Base-by-base conservation (phyloP, 2,113 vertebrate species). In the Cisticola juncidis region DNA sequence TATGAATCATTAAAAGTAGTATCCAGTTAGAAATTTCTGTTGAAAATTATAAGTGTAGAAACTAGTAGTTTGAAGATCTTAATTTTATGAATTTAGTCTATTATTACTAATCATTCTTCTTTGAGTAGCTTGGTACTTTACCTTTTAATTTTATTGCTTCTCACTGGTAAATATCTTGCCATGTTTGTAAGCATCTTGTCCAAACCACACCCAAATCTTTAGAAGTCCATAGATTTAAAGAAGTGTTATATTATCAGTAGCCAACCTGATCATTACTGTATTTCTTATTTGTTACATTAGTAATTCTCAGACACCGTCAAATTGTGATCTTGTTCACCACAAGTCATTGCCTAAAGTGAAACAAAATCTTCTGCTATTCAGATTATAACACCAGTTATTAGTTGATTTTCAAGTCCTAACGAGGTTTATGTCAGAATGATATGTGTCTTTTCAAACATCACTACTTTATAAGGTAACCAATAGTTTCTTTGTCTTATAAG, bases 111-210 rank as follows among this genome's bases (percentile, higher is more conserved):
- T 64, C 0, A 33, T 87, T 84, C 7, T 4, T 66, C 28, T 84
- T 76, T 0, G 0, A 4, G 3, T 54, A 50, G 2, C 14, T 89
- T 70, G 5, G 4, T 38, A 22, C 4, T 60, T 47, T 14, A 14
- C 0, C 4, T 54, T 79, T 81, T 33, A 28, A 31, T 48, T 57
- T 69, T 42, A 5, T 26, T 60, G 57, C 47, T 73, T 66, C 31
- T 48, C 18, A 35, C 3, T 36, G 6, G 7, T 82, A 36, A 89
- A 81, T 90, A 8, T 31, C 29, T 50, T 14, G 28, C 3, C 1
- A 2, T 9, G 9, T 40, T 69, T 89, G 12, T 36, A 23, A 89
- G 4, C 9, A 16, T 38, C 9, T 70, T 66, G 29, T 23, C 73
- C 74, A 62, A 68, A 36, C 25, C 1, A n/a, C n/a, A 64, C 5